phyloP scores from a whole-genome alignment of 92 coral and sea anemone genomes.

The Metridium senile region DNA sequence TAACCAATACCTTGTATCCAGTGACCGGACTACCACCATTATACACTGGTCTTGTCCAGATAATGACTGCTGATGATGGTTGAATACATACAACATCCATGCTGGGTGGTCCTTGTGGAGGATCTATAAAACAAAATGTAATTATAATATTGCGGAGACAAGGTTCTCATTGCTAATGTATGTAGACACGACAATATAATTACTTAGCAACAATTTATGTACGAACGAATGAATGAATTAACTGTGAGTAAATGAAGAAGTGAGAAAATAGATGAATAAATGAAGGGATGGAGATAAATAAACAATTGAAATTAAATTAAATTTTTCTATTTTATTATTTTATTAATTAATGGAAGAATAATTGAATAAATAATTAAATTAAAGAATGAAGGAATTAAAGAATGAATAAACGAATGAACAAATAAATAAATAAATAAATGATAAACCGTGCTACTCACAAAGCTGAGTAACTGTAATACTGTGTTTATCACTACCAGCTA shows the following conservation, averaged over 20 bases:
- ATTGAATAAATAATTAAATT: no score
- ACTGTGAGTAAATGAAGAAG: not conserved
- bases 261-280: no score
- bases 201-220: not conserved
- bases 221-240: not conserved
- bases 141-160: not conserved
- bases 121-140: not conserved
- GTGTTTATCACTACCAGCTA: constrained; percentile 10
- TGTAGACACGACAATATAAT: not conserved
- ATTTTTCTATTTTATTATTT: no score
- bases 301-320: no score
- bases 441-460: not conserved
- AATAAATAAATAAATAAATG: not conserved
- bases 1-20: not conserved
- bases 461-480: constrained; percentile 1
- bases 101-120: not conserved
- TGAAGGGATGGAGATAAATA: no score
- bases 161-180: not conserved
- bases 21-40: constrained; percentile 20
- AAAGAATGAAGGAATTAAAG: no score
- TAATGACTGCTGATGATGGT: not conserved
- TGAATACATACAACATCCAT: not conserved
- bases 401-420: not conserved
- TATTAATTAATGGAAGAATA: no score
- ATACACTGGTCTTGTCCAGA: constrained; percentile 1